Percentiles rank a stretch among this genome's conserved stretches.
phyloP scores from a whole-genome alignment of 2,888 invertebrate genomes.

The Thalpophila matura region DNA sequence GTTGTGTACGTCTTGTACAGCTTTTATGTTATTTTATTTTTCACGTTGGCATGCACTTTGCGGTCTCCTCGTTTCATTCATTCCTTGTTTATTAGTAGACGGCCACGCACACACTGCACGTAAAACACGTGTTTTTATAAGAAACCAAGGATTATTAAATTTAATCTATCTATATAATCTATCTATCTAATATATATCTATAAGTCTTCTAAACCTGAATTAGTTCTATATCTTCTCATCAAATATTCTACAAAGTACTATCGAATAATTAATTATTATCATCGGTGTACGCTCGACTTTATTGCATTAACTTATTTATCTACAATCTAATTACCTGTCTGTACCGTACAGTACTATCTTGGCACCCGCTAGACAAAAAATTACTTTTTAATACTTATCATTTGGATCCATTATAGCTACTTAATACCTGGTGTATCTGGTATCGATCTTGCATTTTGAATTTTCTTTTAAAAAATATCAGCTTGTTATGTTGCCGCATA shows the following conservation, averaged over 20 bases:
- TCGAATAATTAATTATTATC: constrained; percentile 24
- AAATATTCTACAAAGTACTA: constrained; percentile 18
- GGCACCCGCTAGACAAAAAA: constrained; percentile 25
- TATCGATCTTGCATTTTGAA: constrained; percentile 4
- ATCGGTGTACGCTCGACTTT: constrained; percentile 24
- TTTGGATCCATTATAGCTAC: constrained; percentile 19
- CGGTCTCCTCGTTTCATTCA: constrained; percentile 75
- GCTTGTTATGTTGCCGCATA: constrained; percentile 29
- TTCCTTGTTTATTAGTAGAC: constrained; percentile 71
- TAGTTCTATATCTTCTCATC: constrained; percentile 14
- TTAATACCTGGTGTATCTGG: neutral
- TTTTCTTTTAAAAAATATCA: neutral
- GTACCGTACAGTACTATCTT: constrained; percentile 24
- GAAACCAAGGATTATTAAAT: constrained; percentile 36
- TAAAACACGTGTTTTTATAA: constrained; percentile 69
- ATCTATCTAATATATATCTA: constrained; percentile 13
- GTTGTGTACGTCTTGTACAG: constrained; percentile 82
- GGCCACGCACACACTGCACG: constrained; percentile 84
- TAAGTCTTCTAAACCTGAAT: constrained; percentile 8
- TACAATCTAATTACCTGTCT: constrained; percentile 19
- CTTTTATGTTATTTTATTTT: constrained; percentile 79
- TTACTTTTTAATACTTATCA: constrained; percentile 26
- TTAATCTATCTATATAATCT: too few species aligned
- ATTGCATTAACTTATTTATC: constrained; percentile 31
- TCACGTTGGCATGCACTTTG: constrained; percentile 84